phyloP scores from a whole-genome alignment of 2,113 vertebrate genomes.

The Cyphomyrus discorhynchus region DNA sequence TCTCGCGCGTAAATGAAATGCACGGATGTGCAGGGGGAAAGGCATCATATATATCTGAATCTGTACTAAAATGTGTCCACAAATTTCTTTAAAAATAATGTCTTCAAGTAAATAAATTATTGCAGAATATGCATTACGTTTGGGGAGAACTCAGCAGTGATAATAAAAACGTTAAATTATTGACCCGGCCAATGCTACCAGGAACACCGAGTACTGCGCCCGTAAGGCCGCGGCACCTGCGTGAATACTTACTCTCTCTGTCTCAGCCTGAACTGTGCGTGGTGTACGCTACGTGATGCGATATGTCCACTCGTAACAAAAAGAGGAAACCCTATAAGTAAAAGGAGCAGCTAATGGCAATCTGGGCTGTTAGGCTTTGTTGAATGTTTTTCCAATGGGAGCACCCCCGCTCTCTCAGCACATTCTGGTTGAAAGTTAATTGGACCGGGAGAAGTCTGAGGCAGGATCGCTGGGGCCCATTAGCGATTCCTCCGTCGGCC shows the following conservation, averaged over 20 bases:
- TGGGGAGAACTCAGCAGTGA: background rate
- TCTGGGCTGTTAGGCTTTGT: slow-evolving; percentile 52
- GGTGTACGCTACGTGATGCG: slow-evolving; percentile 23
- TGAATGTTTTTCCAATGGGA: slow-evolving; percentile 51
- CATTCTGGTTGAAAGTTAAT: slow-evolving; percentile 68
- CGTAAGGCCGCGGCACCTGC: background rate
- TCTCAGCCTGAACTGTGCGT: background rate
- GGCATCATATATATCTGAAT: background rate
- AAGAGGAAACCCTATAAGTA: slow-evolving; percentile 46
- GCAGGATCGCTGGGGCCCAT: slow-evolving; percentile 64
- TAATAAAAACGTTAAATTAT: background rate
- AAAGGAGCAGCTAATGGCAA: slow-evolving; percentile 45
- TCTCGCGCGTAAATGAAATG: background rate
- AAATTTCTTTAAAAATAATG: background rate
- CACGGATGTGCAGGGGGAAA: background rate
- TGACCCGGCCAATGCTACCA: background rate
- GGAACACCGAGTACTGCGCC: background rate
- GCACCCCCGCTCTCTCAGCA: slow-evolving; percentile 43
- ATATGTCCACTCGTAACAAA: slow-evolving; percentile 32
- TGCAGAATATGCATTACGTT: background rate
- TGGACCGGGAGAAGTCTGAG: slow-evolving; percentile 67
- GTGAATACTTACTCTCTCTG: background rate
- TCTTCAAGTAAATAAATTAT: background rate
- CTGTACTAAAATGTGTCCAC: background rate
- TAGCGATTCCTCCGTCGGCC: slow-evolving; percentile 69